Evolutionary conservation across 2,888 invertebrate genomes (phyloP).

Genomic region (Orthosia incerta): DNA sequence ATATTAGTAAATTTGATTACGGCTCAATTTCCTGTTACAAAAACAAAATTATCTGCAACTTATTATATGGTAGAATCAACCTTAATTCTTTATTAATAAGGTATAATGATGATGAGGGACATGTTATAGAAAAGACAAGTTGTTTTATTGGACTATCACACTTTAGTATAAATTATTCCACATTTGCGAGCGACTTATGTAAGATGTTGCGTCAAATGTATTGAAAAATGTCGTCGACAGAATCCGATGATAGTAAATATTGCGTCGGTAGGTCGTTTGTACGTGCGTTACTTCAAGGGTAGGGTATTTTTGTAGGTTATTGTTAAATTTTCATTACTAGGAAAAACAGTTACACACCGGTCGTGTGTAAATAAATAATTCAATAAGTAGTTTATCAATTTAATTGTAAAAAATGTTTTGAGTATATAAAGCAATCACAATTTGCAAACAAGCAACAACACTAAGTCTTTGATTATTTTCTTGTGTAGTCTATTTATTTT

Average conservation of each 20-base stretch:
- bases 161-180: constrained; percentile 51
- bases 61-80: constrained; percentile 28
- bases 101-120: constrained; percentile 10
- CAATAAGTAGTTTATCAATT: background rate
- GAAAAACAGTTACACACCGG: background rate
- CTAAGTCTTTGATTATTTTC: background rate
- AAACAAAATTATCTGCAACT: constrained; percentile 26
- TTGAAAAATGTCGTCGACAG: constrained; percentile 46
- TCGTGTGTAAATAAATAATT: background rate
- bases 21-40: constrained; percentile 50
- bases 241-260: constrained; percentile 27
- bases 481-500: background rate
- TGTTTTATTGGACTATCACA: constrained; percentile 47
- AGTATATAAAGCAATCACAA: background rate
- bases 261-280: constrained; percentile 11
- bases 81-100: constrained; percentile 29
- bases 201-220: constrained; percentile 46
- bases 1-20: constrained; percentile 57
- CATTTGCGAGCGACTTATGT: constrained; percentile 54
- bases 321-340: background rate
- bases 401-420: background rate
- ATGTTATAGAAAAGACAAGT: constrained; percentile 34
- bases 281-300: constrained; percentile 48
- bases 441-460: constrained; percentile 14
- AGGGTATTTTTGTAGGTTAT: constrained; percentile 34